Percentiles rank a stretch among this genome's conserved stretches.
These are phyloP conservation scores for Apamea monoglypha DNA, from an alignment of 2,888 invertebrate genomes.

Conservation along the genomic window DNA sequence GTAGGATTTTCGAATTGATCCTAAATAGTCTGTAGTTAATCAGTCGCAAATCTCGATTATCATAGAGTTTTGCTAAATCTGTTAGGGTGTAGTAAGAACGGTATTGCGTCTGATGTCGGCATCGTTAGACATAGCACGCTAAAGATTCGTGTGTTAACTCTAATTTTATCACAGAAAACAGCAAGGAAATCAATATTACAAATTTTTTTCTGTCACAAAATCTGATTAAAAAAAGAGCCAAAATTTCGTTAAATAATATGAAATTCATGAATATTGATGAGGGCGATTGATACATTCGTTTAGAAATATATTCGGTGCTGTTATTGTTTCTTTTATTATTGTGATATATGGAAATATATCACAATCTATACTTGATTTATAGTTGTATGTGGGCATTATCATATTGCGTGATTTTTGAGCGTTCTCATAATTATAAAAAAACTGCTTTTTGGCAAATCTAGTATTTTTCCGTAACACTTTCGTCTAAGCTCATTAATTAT, in stretches of 20 bases:
- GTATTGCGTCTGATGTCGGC: constrained; percentile 16
- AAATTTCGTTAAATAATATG: constrained; percentile 11
- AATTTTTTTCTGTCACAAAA: constrained; percentile 12
- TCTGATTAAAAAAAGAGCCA: constrained; percentile 22
- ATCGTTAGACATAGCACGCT: constrained; percentile 17
- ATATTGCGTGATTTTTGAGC: background rate
- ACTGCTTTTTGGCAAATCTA: background rate
- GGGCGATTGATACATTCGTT: constrained; percentile 34
- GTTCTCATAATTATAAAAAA: background rate
- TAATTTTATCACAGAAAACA: constrained; percentile 33
- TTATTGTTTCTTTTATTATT: background rate
- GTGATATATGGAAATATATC: background rate
- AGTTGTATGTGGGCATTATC: background rate
- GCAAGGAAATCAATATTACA: constrained; percentile 39
- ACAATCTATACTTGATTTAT: background rate
- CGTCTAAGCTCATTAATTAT: background rate
- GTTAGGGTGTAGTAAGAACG: background rate
- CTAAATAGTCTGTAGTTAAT: no score
- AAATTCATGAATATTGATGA: constrained; percentile 47
- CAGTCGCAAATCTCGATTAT: no score
- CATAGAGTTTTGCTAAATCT: background rate
- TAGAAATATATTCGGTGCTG: constrained; percentile 17
- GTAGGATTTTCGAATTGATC: no score
- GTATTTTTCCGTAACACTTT: background rate
- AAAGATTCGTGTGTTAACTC: constrained; percentile 24